Conservation (phyloP, 2,797 vertebrate species). For the Periparus ater region DNA sequence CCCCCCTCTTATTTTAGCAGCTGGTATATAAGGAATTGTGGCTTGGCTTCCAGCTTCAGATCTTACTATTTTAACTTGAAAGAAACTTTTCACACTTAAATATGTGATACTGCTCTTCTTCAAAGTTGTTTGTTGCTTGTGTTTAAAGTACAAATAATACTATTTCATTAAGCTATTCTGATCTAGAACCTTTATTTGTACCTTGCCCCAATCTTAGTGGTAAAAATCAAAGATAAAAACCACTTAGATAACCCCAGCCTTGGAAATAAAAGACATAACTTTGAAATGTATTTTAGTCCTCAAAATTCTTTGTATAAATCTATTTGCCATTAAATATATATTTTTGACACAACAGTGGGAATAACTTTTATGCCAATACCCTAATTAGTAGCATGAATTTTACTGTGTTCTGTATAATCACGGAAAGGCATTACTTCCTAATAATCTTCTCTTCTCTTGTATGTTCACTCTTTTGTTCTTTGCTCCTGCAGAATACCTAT, state of each 20-base stretch:
- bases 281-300: not conserved
- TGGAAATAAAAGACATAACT: not conserved
- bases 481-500: not conserved
- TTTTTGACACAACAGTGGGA: not conserved
- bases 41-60: not conserved
- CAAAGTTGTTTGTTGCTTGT: not conserved
- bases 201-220: not conserved
- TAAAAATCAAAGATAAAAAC: not conserved
- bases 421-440: not conserved
- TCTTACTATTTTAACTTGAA: not conserved
- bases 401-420: not conserved
- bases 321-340: not conserved
- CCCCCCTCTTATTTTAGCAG: not conserved
- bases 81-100: not conserved
- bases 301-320: not conserved
- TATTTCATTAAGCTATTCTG: not conserved
- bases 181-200: not conserved
- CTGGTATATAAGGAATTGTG: not conserved
- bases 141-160: not conserved
- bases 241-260: rapidly evolving
- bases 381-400: not conserved
- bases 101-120: not conserved
- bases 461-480: not conserved
- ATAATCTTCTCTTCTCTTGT: not conserved
- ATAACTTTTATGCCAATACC: not conserved